Conservation (phyloP, 2,797 vertebrate genomes). For the Scarus forsteni region DNA sequence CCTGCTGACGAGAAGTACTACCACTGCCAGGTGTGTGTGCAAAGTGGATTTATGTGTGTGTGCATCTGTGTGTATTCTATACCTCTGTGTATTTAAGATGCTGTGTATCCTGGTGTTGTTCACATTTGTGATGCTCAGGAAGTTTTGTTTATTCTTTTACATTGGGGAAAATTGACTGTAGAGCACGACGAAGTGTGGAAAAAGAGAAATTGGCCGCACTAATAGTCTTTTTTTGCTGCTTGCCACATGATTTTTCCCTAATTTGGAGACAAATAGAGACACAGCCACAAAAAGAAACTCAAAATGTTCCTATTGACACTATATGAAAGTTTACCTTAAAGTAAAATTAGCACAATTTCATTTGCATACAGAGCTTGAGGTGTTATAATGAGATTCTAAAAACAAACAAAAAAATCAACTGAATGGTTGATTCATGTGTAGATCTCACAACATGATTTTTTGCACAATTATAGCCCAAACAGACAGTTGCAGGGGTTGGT, state of each 20-base stretch:
- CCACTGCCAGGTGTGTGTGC: slow-evolving; percentile 40
- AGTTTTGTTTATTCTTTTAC: background rate
- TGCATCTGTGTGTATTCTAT: background rate
- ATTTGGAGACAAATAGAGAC: background rate
- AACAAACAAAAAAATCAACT: too few species aligned
- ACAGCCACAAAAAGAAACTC: background rate
- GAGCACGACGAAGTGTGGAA: background rate
- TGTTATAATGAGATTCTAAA: too few species aligned
- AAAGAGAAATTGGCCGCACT: background rate
- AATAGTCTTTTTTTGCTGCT: background rate
- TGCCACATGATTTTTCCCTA: slow-evolving; percentile 2
- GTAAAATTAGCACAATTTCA: background rate
- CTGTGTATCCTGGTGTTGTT: background rate
- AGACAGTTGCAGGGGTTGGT: too few species aligned
- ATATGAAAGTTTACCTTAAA: background rate
- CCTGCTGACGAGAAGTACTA: slow-evolving; percentile 43
- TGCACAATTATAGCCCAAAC: too few species aligned
- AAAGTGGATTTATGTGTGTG: slow-evolving; percentile 1
- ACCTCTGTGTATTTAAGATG: background rate
- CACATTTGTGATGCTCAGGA: background rate
- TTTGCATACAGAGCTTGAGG: background rate
- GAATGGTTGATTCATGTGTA: too few species aligned
- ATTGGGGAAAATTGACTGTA: background rate
- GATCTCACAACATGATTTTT: too few species aligned
- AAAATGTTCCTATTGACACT: background rate